Percentiles rank a stretch among this genome's conserved stretches.
Conservation (phyloP, 2,113 vertebrate genomes). For the Crotalus helleri region DNA sequence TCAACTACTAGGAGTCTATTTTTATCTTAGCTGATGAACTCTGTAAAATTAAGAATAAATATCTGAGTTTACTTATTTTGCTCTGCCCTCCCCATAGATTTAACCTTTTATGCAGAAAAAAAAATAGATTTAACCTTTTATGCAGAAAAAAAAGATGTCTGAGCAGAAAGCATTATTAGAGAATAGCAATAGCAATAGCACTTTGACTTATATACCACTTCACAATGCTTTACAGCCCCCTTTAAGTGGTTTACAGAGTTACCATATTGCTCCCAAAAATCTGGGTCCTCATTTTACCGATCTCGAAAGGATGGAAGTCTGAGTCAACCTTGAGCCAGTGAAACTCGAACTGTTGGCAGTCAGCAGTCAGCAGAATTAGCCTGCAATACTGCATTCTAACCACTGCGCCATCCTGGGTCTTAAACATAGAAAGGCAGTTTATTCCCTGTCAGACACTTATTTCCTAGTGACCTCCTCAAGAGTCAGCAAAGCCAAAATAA, state of each 20-base stretch:
- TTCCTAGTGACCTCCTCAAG: background rate
- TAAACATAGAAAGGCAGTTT: background rate
- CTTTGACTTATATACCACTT: too few relatives aligned
- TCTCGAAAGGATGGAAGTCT: too few relatives aligned
- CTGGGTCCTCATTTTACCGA: too few relatives aligned
- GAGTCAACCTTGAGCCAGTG: too few relatives aligned
- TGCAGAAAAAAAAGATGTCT: background rate
- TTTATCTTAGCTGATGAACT: background rate
- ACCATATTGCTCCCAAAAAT: too few relatives aligned
- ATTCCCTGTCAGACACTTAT: background rate
- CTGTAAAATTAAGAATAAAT: background rate
- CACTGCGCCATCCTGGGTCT: too few relatives aligned
- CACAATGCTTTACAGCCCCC: too few relatives aligned
- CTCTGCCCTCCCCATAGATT: background rate
- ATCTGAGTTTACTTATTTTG: background rate
- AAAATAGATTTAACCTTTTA: background rate
- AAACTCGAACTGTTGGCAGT: too few relatives aligned
- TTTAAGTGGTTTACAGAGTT: too few relatives aligned
- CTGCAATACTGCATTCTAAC: too few relatives aligned
- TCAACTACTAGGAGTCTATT: background rate
- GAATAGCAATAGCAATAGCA: background rate
- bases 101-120: background rate
- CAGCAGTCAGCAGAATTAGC: too few relatives aligned
- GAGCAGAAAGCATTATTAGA: background rate
- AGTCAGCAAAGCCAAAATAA: background rate